Evolutionary conservation across 2,888 invertebrate species (phyloP).

Genomic region (Pelosia muscerda): DNA sequence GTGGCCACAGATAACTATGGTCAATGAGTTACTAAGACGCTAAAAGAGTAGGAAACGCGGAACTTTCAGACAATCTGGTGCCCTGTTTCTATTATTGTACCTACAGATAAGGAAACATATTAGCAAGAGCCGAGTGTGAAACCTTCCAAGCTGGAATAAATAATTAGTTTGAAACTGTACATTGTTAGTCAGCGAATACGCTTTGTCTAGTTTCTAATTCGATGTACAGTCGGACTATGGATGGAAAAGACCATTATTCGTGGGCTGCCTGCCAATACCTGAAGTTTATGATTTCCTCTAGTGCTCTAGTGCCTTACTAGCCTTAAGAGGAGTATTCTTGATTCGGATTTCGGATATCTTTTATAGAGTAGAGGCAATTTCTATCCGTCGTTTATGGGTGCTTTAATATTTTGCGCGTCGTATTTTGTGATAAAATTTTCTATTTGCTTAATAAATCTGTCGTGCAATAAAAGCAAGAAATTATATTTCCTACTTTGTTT

Average conservation of each 20-base stretch:
- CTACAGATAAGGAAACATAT: constrained; percentile 26
- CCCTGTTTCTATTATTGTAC: constrained; percentile 34
- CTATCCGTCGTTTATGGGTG: not conserved
- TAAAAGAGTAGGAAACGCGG: constrained; percentile 39
- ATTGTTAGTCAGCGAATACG: constrained; percentile 16
- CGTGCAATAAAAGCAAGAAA: no score
- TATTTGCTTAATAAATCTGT: not conserved
- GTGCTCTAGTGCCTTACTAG: constrained; percentile 1
- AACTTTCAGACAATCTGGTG: constrained; percentile 41
- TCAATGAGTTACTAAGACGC: constrained; percentile 45
- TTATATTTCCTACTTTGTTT: no score
- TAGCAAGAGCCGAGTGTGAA: constrained; percentile 26
- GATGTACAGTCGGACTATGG: constrained; percentile 7
- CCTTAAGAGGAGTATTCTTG: not conserved
- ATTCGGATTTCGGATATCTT: not conserved
- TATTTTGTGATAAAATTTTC: not conserved
- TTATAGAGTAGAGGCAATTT: not conserved
- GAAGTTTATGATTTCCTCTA: not conserved
- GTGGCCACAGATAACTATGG: constrained; percentile 42
- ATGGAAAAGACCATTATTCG: not conserved
- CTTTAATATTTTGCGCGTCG: not conserved
- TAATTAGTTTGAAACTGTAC: constrained; percentile 23
- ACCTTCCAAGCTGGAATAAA: constrained; percentile 23
- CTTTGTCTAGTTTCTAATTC: constrained; percentile 10
- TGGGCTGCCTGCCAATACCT: not conserved